phyloP scores from a whole-genome alignment of 2,888 invertebrate genomes.

The Lochmaea capreae region DNA sequence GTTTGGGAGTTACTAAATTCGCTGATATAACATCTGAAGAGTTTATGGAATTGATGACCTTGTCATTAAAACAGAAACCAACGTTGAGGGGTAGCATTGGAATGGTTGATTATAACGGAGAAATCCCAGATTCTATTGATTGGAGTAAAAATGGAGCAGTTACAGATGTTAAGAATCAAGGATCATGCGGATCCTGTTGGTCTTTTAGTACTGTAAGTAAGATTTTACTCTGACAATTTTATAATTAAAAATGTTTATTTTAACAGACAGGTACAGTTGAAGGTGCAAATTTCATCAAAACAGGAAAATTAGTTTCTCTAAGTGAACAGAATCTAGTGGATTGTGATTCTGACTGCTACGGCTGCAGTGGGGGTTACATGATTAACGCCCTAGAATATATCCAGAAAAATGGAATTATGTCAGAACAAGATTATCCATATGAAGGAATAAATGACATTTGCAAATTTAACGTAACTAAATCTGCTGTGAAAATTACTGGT shows the following conservation, averaged over 20 bases:
- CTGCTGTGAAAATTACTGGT: conserved; percentile 12
- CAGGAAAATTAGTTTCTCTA: conserved; percentile 42
- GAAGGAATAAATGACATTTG: conserved; percentile 35
- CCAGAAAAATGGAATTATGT: conserved; percentile 43
- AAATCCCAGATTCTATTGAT: conserved; percentile 43
- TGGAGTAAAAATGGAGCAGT: conserved; percentile 51
- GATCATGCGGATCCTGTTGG: conserved; percentile 50
- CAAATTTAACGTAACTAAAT: conserved; percentile 1
- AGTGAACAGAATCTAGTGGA: conserved; percentile 51
- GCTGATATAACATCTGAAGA: conserved; percentile 47
- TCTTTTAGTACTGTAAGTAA: conserved; percentile 48
- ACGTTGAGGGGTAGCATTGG: not conserved
- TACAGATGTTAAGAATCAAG: conserved; percentile 50
- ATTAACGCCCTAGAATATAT: conserved; percentile 46
- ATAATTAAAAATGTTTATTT: conserved; percentile 10
- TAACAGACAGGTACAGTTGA: conserved; percentile 45
- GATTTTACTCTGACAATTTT: not conserved
- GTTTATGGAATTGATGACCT: conserved; percentile 35
- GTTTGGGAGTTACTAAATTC: conserved; percentile 44
- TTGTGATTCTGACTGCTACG: conserved; percentile 38
- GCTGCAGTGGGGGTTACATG: conserved; percentile 46
- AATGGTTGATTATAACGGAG: conserved; percentile 17
- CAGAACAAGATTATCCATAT: conserved; percentile 49
- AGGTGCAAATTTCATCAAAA: conserved; percentile 41
- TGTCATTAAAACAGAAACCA: conserved; percentile 10